Percentiles rank a stretch among this genome's conserved stretches.
Evolutionary conservation across 2,113 vertebrate species (phyloP).

Genomic region (Urocolius indicus): DNA sequence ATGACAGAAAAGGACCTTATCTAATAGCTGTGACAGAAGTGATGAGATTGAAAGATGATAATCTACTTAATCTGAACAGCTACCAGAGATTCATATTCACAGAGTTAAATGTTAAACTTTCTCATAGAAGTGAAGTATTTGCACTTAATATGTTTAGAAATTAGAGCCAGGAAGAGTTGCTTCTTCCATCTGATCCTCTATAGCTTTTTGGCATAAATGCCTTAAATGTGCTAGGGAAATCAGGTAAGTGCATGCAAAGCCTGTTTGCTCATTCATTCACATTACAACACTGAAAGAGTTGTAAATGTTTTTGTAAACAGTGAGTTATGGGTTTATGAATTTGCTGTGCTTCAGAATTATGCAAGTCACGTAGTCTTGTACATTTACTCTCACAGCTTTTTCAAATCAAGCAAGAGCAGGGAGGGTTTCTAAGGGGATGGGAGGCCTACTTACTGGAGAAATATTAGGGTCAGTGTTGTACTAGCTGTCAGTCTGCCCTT

Average conservation of each 20-base stretch:
- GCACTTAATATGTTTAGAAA: constrained; percentile 15
- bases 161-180: neutral
- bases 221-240: neutral
- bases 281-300: neutral
- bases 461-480: neutral
- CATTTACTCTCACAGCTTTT: neutral
- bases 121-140: constrained; percentile 1
- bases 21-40: neutral
- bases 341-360: neutral
- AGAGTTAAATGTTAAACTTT: constrained; percentile 26
- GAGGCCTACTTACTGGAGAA: neutral
- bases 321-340: neutral
- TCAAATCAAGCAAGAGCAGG: neutral
- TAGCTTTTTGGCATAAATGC: neutral
- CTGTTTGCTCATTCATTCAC: neutral
- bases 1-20: neutral
- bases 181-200: neutral
- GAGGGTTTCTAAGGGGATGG: neutral
- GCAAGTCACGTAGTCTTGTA: neutral
- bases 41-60: neutral
- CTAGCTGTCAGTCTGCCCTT: neutral
- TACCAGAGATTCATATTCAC: neutral
- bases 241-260: constrained; percentile 1
- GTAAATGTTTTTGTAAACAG: constrained; percentile 35
- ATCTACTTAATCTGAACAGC: neutral